Evolutionary conservation across 2,113 vertebrate species (phyloP).

Genomic region (Alces alces): DNA sequence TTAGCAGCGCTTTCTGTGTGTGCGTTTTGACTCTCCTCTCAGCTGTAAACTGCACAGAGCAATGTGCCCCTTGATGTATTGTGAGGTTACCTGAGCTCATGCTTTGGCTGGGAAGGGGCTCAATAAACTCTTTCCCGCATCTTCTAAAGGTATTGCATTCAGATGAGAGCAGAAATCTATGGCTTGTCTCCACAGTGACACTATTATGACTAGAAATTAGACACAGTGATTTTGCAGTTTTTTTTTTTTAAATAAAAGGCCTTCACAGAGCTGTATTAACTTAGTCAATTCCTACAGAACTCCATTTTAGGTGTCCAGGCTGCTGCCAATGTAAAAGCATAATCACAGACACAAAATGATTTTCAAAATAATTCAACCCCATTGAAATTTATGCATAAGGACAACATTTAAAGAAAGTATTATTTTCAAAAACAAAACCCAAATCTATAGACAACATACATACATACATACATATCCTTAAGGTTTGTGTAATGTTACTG

Average conservation of each 20-base stretch:
- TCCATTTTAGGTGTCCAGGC: not conserved
- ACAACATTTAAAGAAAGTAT: not conserved
- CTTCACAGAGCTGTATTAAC: not conserved
- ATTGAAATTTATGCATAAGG: not conserved
- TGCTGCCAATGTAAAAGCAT: not conserved
- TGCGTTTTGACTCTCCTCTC: not conserved
- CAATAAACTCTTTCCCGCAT: not conserved
- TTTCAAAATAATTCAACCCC: not conserved
- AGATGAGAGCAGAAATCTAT: not conserved
- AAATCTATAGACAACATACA: not conserved
- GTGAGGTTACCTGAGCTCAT: not conserved
- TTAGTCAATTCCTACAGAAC: not conserved
- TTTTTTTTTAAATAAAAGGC: not conserved
- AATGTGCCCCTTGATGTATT: not conserved
- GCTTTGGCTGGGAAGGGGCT: not conserved
- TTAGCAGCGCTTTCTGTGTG: not conserved
- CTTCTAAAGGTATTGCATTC: not conserved
- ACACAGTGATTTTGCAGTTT: not conserved
- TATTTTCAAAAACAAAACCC: not conserved
- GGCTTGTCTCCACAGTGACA: not conserved
- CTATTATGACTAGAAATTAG: not conserved
- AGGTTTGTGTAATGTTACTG: not conserved
- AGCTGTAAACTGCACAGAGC: not conserved
- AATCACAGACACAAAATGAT: not conserved
- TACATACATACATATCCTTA: not conserved